phyloP scores from a whole-genome alignment of 92 coral and sea anemone genomes.

The Diadumene lineata region DNA sequence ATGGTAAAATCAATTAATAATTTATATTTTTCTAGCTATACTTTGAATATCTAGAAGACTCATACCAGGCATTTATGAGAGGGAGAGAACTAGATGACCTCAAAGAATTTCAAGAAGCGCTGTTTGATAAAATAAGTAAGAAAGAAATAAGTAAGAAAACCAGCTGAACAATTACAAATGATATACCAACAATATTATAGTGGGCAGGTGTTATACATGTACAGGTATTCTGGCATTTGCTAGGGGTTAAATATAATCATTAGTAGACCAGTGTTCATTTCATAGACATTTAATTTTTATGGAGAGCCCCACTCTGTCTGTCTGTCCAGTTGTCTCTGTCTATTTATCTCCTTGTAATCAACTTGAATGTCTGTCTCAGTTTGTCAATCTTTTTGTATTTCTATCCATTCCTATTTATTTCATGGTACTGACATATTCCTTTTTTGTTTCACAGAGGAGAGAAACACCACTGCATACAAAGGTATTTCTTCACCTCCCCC shows the following conservation, averaged over 20 bases:
- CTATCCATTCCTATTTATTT: background rate
- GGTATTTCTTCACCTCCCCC: too few species aligned
- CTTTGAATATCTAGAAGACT: slow-evolving; percentile 85
- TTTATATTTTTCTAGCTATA: slow-evolving; percentile 44
- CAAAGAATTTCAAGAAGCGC: slow-evolving; percentile 69
- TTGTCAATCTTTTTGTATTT: background rate
- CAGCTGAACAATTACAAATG: too few species aligned
- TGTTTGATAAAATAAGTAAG: slow-evolving; percentile 79
- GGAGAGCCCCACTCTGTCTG: background rate
- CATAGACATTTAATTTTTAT: background rate
- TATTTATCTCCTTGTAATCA: background rate
- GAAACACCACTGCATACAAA: slow-evolving; percentile 11
- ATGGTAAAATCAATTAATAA: too few species aligned
- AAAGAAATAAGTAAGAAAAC: background rate
- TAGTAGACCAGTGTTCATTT: background rate
- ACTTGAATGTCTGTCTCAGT: background rate
- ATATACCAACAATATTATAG: too few species aligned
- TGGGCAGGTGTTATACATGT: too few species aligned
- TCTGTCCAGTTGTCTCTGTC: background rate
- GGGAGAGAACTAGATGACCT: slow-evolving; percentile 84
- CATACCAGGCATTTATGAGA: slow-evolving; percentile 78
- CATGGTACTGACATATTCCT: background rate
- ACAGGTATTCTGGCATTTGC: too few species aligned
- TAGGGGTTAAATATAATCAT: too few species aligned
- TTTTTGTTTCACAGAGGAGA: slow-evolving; percentile 7